These are phyloP conservation scores for Venustaconcha ellipsiformis DNA, from an alignment of 1,140 invertebrate species.

Conservation along the genomic window DNA sequence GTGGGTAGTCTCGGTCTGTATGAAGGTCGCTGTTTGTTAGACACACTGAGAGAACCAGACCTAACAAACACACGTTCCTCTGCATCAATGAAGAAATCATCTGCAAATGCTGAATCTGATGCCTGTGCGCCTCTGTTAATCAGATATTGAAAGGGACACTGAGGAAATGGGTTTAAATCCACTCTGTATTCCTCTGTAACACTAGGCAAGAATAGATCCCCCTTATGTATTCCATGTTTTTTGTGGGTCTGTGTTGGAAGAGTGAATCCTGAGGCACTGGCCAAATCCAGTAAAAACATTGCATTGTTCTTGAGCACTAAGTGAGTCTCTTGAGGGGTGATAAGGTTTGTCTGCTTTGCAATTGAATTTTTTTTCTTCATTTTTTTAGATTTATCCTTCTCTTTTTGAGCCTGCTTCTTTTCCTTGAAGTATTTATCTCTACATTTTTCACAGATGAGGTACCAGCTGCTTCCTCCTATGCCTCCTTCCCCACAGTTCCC, in stretches of 20 bases:
- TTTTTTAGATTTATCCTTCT: constrained; percentile 66
- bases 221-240: constrained; percentile 72
- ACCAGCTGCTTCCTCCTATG: constrained; percentile 87
- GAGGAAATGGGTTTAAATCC: constrained; percentile 64
- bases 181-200: constrained; percentile 58
- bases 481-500: constrained; percentile 91
- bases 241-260: constrained; percentile 57
- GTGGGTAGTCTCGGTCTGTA: constrained; percentile 59
- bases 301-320: constrained; percentile 92
- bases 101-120: constrained; percentile 66
- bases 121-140: constrained; percentile 58
- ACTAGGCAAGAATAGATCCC: constrained; percentile 68
- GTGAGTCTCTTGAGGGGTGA: constrained; percentile 76
- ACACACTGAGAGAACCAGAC: constrained; percentile 59
- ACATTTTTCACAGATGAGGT: constrained; percentile 90
- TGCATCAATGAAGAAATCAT: constrained; percentile 63
- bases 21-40: constrained; percentile 30
- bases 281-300: constrained; percentile 91
- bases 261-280: constrained; percentile 75
- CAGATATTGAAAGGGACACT: constrained; percentile 62
- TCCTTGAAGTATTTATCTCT: constrained; percentile 83
- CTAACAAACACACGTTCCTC: constrained; percentile 62
- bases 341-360: constrained; percentile 53
- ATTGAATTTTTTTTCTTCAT: constrained; percentile 62
- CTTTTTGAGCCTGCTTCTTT: constrained; percentile 68